Conservation (phyloP, 2,888 invertebrate species). For the Pristionchus maxplancki region DNA sequence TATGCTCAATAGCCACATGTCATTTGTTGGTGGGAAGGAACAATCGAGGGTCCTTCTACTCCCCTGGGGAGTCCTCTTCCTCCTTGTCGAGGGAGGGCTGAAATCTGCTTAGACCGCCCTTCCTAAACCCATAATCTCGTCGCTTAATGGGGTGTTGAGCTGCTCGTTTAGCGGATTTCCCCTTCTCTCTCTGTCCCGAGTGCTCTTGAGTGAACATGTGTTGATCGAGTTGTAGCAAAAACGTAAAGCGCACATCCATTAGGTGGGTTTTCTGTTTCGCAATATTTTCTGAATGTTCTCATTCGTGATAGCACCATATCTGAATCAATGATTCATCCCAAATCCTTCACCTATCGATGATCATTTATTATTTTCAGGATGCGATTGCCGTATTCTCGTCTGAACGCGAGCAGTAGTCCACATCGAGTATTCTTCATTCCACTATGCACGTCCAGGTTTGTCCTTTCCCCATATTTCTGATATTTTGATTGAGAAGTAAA, state of each 20-base stretch:
- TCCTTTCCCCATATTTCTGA: background rate
- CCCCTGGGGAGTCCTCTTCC: background rate
- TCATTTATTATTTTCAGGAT: slow-evolving; percentile 17
- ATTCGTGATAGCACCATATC: background rate
- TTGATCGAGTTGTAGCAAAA: slow-evolving; percentile 11
- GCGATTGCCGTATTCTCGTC: slow-evolving; percentile 49
- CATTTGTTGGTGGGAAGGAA: slow-evolving; percentile 40
- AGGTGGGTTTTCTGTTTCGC: background rate
- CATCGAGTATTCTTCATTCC: slow-evolving; percentile 31
- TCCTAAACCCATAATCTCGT: slow-evolving; percentile 36
- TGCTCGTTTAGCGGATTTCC: slow-evolving; percentile 17
- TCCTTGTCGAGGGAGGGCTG: slow-evolving; percentile 31
- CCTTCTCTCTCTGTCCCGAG: background rate
- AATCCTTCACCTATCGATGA: background rate
- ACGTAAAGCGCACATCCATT: background rate
- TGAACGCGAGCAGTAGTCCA: slow-evolving; percentile 5
- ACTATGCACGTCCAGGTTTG: slow-evolving; percentile 41
- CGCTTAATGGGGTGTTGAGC: slow-evolving; percentile 42
- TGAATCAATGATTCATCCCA: slow-evolving; percentile 15
- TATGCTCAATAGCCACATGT: slow-evolving; percentile 44
- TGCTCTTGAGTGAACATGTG: slow-evolving; percentile 38
- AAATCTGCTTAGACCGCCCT: slow-evolving; percentile 45
- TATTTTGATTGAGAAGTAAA: too few species aligned
- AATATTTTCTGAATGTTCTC: background rate
- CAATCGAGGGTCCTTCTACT: slow-evolving; percentile 23